phyloP scores from a whole-genome alignment of 2,888 invertebrate genomes.

The Epirrita christyi region DNA sequence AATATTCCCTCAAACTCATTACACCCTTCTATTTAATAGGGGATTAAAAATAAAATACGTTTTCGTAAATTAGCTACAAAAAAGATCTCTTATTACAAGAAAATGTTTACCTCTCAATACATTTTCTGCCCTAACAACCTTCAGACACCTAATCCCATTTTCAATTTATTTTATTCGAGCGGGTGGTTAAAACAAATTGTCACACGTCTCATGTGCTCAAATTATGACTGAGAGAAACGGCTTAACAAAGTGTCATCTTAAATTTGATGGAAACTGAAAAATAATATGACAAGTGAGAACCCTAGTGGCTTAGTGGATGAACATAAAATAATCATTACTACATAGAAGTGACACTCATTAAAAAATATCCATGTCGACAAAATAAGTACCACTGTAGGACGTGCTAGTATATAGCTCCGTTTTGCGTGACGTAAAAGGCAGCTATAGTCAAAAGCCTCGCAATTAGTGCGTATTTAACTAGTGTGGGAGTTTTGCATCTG shows the following conservation, averaged over 20 bases:
- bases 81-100: too few species aligned
- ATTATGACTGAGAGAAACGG: neutral
- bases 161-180: neutral
- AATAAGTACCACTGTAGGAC: too few species aligned
- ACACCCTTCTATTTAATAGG: too few species aligned
- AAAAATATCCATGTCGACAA: too few species aligned
- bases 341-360: neutral
- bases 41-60: too few species aligned
- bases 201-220: neutral
- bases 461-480: too few species aligned
- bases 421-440: too few species aligned
- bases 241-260: neutral
- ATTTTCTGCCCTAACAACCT: neutral
- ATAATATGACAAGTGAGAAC: neutral
- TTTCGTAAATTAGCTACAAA: too few species aligned
- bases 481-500: constrained; percentile 1
- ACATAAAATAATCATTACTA: neutral
- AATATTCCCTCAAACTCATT: too few species aligned
- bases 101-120: neutral
- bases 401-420: too few species aligned
- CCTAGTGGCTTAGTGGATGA: neutral
- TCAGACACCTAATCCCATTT: neutral
- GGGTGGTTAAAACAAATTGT: neutral
- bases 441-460: too few species aligned
- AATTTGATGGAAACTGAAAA: constrained; percentile 9